Evolutionary conservation across 2,113 vertebrate genomes (phyloP).

Genomic region (Urocynchramus pylzowi): DNA sequence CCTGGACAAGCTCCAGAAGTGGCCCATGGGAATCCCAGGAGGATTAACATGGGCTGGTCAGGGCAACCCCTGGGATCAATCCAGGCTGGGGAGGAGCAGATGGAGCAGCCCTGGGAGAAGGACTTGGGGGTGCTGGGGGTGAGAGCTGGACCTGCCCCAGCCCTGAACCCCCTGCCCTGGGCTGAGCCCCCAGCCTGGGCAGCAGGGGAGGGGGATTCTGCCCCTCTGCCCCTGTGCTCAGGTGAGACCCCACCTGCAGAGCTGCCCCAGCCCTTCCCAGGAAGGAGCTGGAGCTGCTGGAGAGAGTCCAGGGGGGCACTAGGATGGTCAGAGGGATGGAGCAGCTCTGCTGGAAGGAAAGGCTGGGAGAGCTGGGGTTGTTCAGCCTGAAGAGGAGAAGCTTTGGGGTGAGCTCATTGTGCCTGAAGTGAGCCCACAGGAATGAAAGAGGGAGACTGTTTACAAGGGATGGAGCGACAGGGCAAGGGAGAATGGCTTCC

Average conservation of each 20-base stretch:
- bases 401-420: accelerated
- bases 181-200: not conserved
- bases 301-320: not conserved
- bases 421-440: not conserved
- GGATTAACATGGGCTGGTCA: not conserved
- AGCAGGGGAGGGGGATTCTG: not conserved
- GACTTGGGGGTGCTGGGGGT: not conserved
- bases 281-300: not conserved
- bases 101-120: not conserved
- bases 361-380: not conserved
- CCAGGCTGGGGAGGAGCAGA: not conserved
- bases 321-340: not conserved
- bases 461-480: not conserved
- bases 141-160: not conserved
- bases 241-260: not conserved
- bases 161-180: not conserved
- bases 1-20: not conserved
- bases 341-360: not conserved
- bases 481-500: too few species aligned
- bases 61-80: accelerated
- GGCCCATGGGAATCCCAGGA: not conserved
- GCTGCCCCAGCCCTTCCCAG: not conserved
- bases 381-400: not conserved
- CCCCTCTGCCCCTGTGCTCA: not conserved
- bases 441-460: not conserved